Evolutionary conservation across 2,797 vertebrate species (phyloP), one percentile per base, ranked within the genome.

Genomic region (Schizothorax lantsangensis): DNA sequence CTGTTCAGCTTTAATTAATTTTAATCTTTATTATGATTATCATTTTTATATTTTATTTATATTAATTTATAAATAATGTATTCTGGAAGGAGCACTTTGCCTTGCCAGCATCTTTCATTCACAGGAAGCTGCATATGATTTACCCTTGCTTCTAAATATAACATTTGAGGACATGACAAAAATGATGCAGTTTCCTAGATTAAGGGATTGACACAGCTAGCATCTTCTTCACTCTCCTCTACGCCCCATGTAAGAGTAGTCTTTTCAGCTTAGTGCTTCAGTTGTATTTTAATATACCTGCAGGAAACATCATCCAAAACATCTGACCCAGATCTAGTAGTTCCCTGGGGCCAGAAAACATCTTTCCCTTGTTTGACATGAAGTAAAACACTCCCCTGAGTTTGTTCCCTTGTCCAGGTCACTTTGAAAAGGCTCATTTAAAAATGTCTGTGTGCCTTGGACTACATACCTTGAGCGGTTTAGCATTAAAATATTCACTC

Each of bases 331-430:
- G 40, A 90, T 90, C 59, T 79, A 83, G 1, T 83, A 40, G 15
- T 79, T 62, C 59, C 69, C 86, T 21, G 17, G 33, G 59, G 71
- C 77, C 52, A 81, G 84, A 88, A 81, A 45, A 11, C 86, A 84
- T 75, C 81, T 84, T 87, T 79, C 54, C 84, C 86, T 59, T 74
- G 72, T 89, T 81, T 71, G 66, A 88, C 54, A 49, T 86, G 43
- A 85, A 88, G 79, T 79, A 26, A 75, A 73, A 87, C 79, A 47
- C n/a, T 33, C 23, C 21, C 40, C 43, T 74, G 4, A 79, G 81
- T 66, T 57, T 9, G 71, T 62, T 49, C n/a, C 5, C 26, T 33
- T 66, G 72, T 75, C 57, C 54, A 36, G 54, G 54, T 84, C 72
- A 38, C 30, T 81, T 66, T 66, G 19, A 47, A 68, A 81, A 30